Evolutionary conservation across 2,888 invertebrate genomes (phyloP).

Genomic region (Noctua janthe): DNA sequence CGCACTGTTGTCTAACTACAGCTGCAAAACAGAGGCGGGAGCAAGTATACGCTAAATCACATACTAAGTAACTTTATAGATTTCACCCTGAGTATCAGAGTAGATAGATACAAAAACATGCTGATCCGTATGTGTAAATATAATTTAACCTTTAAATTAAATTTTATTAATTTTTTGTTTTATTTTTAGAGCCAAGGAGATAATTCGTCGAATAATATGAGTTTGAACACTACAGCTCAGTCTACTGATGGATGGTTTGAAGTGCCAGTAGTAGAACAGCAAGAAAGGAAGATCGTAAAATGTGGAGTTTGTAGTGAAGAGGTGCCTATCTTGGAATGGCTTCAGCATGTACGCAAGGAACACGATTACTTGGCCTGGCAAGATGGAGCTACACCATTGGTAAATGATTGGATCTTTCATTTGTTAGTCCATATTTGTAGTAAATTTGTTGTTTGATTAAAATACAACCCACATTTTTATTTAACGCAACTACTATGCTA

Average conservation of each 20-base stretch:
- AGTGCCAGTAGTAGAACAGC: conserved; percentile 25
- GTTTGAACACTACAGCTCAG: conserved; percentile 31
- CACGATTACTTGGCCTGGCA: conserved; percentile 91
- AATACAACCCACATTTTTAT: neutral
- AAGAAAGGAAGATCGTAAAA: conserved; percentile 54
- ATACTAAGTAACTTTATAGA: neutral
- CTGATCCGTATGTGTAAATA: neutral
- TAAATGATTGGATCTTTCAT: conserved; percentile 73
- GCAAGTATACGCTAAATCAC: neutral
- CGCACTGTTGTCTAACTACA: neutral
- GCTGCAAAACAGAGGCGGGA: neutral
- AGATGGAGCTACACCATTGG: conserved; percentile 79
- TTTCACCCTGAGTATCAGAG: neutral
- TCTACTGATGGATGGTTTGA: conserved; percentile 47
- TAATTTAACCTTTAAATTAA: neutral
- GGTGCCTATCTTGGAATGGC: conserved; percentile 82
- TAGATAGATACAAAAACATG: neutral
- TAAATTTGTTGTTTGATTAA: neutral
- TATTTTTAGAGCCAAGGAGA: conserved; percentile 35
- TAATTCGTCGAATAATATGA: conserved; percentile 23
- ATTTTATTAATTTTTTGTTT: conserved; percentile 11
- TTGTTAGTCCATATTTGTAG: neutral
- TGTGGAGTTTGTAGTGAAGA: conserved; percentile 83
- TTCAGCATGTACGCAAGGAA: conserved; percentile 84
- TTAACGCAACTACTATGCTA: neutral